These are phyloP conservation scores for Zaprionus inermis DNA, from an alignment of 1,140 invertebrate species.

Conservation along the genomic window DNA sequence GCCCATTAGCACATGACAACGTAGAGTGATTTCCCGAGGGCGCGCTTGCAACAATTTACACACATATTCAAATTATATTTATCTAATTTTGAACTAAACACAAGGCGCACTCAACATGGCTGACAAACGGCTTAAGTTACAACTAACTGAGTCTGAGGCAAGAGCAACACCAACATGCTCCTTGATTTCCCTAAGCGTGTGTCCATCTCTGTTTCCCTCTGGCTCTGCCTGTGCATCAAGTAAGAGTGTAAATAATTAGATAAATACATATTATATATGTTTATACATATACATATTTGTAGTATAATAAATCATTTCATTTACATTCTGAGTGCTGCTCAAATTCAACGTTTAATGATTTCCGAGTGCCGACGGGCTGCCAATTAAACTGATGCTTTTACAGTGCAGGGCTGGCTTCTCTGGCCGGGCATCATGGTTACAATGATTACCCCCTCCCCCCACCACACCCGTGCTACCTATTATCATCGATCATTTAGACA, in stretches of 20 bases:
- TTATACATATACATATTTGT: not conserved
- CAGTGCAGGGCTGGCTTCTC: not conserved
- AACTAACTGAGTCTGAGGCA: conserved; percentile 9
- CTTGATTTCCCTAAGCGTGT: conserved; percentile 40
- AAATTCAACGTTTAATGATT: conserved; percentile 8
- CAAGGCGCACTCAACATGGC: conserved; percentile 17
- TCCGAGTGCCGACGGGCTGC: not conserved
- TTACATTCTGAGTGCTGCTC: not conserved
- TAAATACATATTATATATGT: not conserved
- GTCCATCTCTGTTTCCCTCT: not conserved
- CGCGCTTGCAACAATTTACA: conserved; percentile 65
- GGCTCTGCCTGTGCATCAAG: not conserved
- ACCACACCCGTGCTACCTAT: not conserved
- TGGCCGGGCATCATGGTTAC: conserved; percentile 18
- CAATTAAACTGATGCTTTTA: conserved; percentile 10
- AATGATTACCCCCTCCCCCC: not conserved
- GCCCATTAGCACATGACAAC: conserved; percentile 77
- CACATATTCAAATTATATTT: conserved; percentile 76
- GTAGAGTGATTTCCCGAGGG: conserved; percentile 70
- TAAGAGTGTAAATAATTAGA: not conserved
- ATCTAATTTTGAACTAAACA: conserved; percentile 75
- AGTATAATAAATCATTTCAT: conserved; percentile 5
- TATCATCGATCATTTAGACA: conserved; percentile 49
- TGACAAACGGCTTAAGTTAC: conserved; percentile 28
- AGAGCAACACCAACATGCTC: not conserved